Base-by-base conservation (phyloP, 2,888 invertebrate species). In the Ceriagrion tenellum region DNA sequence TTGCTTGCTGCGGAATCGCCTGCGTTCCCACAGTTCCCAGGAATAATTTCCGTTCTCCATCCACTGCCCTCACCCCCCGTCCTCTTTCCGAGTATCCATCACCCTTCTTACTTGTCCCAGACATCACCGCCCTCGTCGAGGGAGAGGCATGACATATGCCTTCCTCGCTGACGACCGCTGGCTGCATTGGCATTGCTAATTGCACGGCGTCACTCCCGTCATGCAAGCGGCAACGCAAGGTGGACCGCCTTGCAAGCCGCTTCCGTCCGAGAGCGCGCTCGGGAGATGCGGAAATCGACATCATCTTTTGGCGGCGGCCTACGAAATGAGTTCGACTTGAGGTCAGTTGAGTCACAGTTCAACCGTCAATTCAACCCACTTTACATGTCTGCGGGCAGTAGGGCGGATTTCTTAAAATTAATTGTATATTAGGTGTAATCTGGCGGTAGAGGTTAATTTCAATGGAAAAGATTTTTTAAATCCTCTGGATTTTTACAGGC, bases 171-270 rank as follows among this genome's bases (percentile, higher is more conserved):
- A 91, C 91, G 40, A 91, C 16, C 81, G 81, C 35, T 35, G 40
- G 81, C 35, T 81, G 40, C 91, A 91, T 91, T 91, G 91, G 91
- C 91, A 91, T 91, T 91, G 91, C 91, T 91, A 91, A 91, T 91
- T 91, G 91, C 91, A 16, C 59, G 91, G 90, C 47, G 56, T 90
- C 90, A 59, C 63, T n/a, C 26, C 63, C 63, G 63, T 91, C 91
- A 63, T 40, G 55, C 26, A n/a, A 35, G 90, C 35, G 81, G 81
- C 81, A 35, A 69, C 30, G 30, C 81, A 13, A 81, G 18, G 30
- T 30, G 30, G 81, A 35, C 30, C 81, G 3, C 16, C 26, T 26
- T 26, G 35, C 81, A 35, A 81, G 13, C 81, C 35, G 13, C 81
- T 30, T 81, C 81, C 81, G 81, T 81, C 35, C 81, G 30, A 16